Evolutionary conservation across 1,140 invertebrate species (phyloP).

Genomic region (Aradophagus sp.): DNA sequence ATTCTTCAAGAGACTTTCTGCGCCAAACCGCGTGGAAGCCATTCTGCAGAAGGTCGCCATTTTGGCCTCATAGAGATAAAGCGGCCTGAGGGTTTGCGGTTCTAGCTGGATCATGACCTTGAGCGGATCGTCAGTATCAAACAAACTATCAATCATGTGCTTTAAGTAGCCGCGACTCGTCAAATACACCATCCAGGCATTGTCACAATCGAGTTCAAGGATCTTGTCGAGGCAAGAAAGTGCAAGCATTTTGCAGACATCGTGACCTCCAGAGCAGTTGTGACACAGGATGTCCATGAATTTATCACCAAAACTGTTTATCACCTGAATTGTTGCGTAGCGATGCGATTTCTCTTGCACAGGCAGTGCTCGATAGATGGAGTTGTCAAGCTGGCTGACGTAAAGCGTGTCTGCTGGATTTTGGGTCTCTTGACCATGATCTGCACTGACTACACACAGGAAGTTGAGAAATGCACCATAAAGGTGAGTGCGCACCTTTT

Average conservation of each 20-base stretch:
- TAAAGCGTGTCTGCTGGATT: conserved; percentile 65
- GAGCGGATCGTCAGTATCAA: conserved; percentile 84
- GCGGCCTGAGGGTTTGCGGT: conserved; percentile 81
- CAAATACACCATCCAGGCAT: conserved; percentile 84
- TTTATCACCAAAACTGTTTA: conserved; percentile 84
- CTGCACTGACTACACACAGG: conserved; percentile 83
- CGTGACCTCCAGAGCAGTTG: conserved; percentile 90
- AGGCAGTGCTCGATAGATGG: conserved; percentile 66
- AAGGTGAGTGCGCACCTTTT: conserved; percentile 88
- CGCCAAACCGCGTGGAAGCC: conserved; percentile 82
- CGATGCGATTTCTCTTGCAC: conserved; percentile 72
- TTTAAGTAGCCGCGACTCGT: conserved; percentile 88
- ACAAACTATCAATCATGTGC: conserved; percentile 86
- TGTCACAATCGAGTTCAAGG: conserved; percentile 83
- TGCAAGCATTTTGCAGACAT: conserved; percentile 91
- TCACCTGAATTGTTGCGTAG: conserved; percentile 74
- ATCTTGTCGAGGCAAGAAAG: conserved; percentile 87
- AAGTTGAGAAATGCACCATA: conserved; percentile 86
- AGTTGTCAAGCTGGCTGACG: conserved; percentile 79
- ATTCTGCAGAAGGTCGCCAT: conserved; percentile 87
- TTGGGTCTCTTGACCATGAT: conserved; percentile 61
- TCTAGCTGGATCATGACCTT: conserved; percentile 81
- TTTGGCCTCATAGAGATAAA: conserved; percentile 92
- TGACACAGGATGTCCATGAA: conserved; percentile 88
- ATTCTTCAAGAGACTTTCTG: conserved; percentile 84